Evolutionary conservation across 2,888 invertebrate species (phyloP), one percentile per base, ranked within the genome.

Genomic region (Hybos culiciformis): DNA sequence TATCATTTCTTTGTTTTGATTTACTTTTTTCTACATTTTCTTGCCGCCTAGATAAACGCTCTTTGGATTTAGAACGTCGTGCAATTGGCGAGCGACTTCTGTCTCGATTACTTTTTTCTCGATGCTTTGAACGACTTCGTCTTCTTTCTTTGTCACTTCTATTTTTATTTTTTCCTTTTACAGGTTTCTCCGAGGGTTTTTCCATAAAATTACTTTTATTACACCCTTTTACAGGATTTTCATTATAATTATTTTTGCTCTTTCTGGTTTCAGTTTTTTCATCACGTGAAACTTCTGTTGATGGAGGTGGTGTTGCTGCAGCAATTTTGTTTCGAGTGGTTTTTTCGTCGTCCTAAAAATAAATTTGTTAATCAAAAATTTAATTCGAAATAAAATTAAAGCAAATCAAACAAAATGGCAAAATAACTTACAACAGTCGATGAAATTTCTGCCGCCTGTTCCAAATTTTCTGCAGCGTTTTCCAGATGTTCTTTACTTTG

Each of bases 71-170:
- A 23, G n/a, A 9, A 37, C 9, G 5, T 29, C 37, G 14, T 9
- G 29, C n/a, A 31, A 17, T 14, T 32, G 33, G 32, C 2, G 45
- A 39, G 3, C 38, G 23, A 37, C 37, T 42, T 36, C 43, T 37
- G 1, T 18, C 32, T 21, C 38, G 7, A 7, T 15, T 11, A 6
- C 8, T 32, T 5, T 5, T 32, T 39, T 14, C 24, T 18, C 12
- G 36, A 7, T 41, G 12, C 7, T 2, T 15, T 12, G 17, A 26
- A 5, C 23, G 14, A 26, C 39, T 39, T 14, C 39, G 23, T 14
- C 17, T 2, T 5, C 29, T 5, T n/a, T 21, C 32, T 29, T 6
- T 8, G 11, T 8, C 24, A 24, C 11, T 24, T 24, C 11, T 24
- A 24, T 8, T 11, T 24, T 24, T 24, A 24, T 24, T 24, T 24